Evolutionary conservation across 2,113 vertebrate species (phyloP).

Genomic region (Podocnemis expansa): DNA sequence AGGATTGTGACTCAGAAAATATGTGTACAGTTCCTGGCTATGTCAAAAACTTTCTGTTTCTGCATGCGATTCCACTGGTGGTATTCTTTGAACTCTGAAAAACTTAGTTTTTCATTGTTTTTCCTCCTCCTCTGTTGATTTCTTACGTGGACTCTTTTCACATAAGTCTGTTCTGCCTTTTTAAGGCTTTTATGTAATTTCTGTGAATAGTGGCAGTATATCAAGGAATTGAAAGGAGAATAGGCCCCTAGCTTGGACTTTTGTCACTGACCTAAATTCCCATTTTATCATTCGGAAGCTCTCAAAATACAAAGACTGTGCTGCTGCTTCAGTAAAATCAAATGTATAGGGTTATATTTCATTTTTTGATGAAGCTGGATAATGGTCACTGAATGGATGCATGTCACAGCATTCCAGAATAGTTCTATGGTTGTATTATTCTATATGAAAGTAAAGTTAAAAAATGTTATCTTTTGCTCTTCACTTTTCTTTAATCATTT

Average conservation of each 20-base stretch:
- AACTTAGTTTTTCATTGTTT: conserved; percentile 14
- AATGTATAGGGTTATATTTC: conserved; percentile 46
- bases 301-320: background rate
- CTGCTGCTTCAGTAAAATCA: conserved; percentile 46
- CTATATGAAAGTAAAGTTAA: conserved; percentile 29
- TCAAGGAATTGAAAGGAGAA: conserved; percentile 17
- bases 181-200: background rate
- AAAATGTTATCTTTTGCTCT: conserved; percentile 32
- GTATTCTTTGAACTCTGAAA: conserved; percentile 12
- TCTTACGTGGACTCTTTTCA: conserved; percentile 40
- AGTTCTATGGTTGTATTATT: background rate
- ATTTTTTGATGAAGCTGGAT: conserved; percentile 35
- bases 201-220: background rate
- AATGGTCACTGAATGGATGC: conserved; percentile 20
- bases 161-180: conserved; percentile 5
- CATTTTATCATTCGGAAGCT: conserved; percentile 24
- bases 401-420: background rate
- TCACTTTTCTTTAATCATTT: conserved; percentile 62
- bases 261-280: conserved; percentile 34
- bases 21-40: background rate
- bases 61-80: background rate
- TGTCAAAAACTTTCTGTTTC: conserved; percentile 10
- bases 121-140: conserved; percentile 7
- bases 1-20: background rate
- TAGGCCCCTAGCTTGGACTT: conserved; percentile 17